These are phyloP conservation scores for Ornithorhynchus anatinus DNA, from an alignment of 2,113 vertebrate species.

Conservation along the genomic window DNA sequence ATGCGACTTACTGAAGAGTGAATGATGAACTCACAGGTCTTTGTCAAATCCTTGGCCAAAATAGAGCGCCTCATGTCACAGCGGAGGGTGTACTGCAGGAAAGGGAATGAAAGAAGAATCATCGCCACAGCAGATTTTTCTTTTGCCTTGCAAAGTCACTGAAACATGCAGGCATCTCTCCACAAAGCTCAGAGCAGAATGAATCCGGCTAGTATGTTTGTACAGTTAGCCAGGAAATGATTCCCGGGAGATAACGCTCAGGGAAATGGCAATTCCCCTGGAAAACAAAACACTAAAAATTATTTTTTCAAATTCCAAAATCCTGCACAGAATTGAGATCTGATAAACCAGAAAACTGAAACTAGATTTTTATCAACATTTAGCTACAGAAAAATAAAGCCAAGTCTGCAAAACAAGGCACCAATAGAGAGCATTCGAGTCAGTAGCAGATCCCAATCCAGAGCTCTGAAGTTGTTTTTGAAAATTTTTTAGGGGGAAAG, in stretches of 20 bases:
- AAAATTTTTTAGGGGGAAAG: neutral
- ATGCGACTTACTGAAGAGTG: conserved; percentile 81
- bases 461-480: neutral
- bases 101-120: neutral
- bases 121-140: neutral
- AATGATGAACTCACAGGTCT: conserved; percentile 95
- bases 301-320: no score
- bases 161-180: neutral
- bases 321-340: no score
- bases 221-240: no score
- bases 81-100: conserved; percentile 85
- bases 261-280: no score
- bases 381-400: neutral
- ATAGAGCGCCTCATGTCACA: conserved; percentile 93
- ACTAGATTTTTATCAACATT: neutral
- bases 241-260: no score
- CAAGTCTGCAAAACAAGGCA: neutral
- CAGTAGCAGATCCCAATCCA: neutral
- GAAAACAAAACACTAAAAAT: no score
- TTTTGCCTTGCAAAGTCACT: neutral
- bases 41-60: conserved; percentile 92
- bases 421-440: neutral
- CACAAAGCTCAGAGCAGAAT: no score
- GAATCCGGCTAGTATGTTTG: no score
- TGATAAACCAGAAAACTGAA: no score